Base-by-base conservation (phyloP, 2,797 vertebrate genomes). In the Telmatherina bonti region DNA sequence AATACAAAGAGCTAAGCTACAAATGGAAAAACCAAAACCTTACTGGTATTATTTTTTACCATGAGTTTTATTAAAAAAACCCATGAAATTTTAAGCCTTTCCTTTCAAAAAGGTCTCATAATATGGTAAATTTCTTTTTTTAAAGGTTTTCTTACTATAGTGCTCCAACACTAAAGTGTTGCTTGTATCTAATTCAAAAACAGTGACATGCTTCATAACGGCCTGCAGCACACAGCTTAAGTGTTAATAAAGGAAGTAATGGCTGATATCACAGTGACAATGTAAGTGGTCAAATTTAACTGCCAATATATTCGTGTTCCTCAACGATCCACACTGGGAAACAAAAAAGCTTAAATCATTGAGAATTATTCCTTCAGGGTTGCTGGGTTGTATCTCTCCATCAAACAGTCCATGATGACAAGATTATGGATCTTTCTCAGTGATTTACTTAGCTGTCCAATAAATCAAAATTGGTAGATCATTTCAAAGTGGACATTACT, bases 301-400 rank as follows among this genome's bases (percentile, higher is more conserved):
- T 13, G 8, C 35, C 12, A 11, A 56, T 45, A 18, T 33, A 27
- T 6, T 43, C 26, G 9, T 55, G 38, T 59, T 33, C 16, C 13
- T 62, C 31, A 57, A 26, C 45, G 1, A 31, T 20, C 24, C 15
- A 43, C 20, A 36, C 11, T 7, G n/a, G n/a, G 24, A 31, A 11
- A 20, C 6, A 53, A 68, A 54, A 26, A 59, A 29, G 7, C 43
- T 29, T 6, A 20, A 76, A 57, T 69, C 41, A 63, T 15, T 52
- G 10, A 52, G 22, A 15, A 26, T 12, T 9, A 22, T 7, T 47
- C 45, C 20, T 53, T 8, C 20, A 18, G 20, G 26, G 2, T 18
- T 62, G 26, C 27, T 35, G 43, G 35, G 2, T 12, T 63, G 27
- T 18, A 15, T 11, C 3, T n/a, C 11, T 18, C 18, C 3, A 22